Evolutionary conservation across 2,113 vertebrate species (phyloP), one percentile per base, ranked within the genome.

Genomic region (Mesocricetus auratus): DNA sequence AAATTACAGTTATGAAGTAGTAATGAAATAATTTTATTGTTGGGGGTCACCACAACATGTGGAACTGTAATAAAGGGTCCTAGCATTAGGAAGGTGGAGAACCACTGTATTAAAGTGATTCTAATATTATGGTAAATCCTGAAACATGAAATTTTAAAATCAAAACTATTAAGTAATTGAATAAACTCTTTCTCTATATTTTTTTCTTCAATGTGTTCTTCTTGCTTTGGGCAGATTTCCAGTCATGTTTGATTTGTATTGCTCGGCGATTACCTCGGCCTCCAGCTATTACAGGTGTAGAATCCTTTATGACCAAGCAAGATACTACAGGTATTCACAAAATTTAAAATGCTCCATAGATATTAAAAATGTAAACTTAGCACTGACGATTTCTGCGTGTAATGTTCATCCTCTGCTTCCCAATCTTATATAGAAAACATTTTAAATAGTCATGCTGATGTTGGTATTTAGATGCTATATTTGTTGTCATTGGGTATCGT

Each of bases 221-320:
- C 64, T 97, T 81, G 24, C 94, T 96, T 88, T 88, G 66, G 68
- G 53, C 98, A 99, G 99, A 99, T 98, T 99, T 99, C 98, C 99
- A 99, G 98, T 99, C 99, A 45, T 99, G 99, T 97, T 98, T 99
- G 97, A 99, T 99, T 93, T 99, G 99, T 98, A 99, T 99, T 12
- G 99, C 99, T 2, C 99, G 99, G 78, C 98, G 99, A 82, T 98
- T 99, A 93, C 99, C 99, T 92, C 99, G 99, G 47, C 94, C 99
- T 31, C 98, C 99, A 96, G 94, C 98, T 15, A 97, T 99, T 53
- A 97, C 99, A 95, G 98, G 98, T 90, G 98, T 99, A 0, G 99
- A 99, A 98, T 99, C 99, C 88, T 99, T 99, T 69, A 99, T 99
- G 98, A 99, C 99, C 87, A 99, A 99, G 98, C 99, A 99, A 97